These are phyloP conservation scores for Tortricodes alternella DNA, from an alignment of 2,888 invertebrate genomes.

Conservation along the genomic window DNA sequence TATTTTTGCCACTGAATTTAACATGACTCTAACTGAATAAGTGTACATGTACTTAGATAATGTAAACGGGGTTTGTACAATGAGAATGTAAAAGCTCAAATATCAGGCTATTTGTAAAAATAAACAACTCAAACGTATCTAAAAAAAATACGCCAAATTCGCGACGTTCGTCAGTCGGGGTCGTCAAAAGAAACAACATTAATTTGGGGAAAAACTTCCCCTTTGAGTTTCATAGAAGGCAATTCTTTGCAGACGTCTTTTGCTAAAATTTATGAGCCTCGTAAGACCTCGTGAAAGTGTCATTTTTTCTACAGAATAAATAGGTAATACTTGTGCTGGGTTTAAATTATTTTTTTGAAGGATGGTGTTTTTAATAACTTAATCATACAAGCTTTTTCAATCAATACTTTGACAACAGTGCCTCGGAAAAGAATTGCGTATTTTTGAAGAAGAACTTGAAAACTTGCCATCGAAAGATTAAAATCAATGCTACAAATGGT, in stretches of 20 bases:
- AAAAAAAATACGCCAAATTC: constrained; percentile 16
- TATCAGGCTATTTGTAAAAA: neutral
- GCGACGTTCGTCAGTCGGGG: constrained; percentile 4
- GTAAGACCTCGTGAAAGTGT: constrained; percentile 19
- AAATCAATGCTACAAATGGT: too few species aligned
- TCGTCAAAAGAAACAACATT: constrained; percentile 26
- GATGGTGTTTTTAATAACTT: too few species aligned
- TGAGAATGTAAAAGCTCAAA: neutral
- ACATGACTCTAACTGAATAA: too few species aligned
- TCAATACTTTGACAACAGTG: too few species aligned
- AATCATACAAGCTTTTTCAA: too few species aligned
- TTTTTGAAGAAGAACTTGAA: too few species aligned
- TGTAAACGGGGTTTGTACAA: neutral
- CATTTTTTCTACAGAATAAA: constrained; percentile 21
- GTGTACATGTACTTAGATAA: neutral
- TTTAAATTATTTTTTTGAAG: too few species aligned
- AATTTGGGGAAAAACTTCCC: constrained; percentile 23
- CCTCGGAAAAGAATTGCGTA: too few species aligned
- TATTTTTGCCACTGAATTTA: too few species aligned
- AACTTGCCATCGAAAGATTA: too few species aligned
- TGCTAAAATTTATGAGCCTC: constrained; percentile 20
- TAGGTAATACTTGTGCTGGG: constrained; percentile 8
- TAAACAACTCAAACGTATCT: constrained; percentile 2
- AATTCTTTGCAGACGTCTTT: constrained; percentile 22
- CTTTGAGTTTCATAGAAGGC: constrained; percentile 27